Conservation (phyloP, 2,797 vertebrate species). For the Thunnus albacares region DNA sequence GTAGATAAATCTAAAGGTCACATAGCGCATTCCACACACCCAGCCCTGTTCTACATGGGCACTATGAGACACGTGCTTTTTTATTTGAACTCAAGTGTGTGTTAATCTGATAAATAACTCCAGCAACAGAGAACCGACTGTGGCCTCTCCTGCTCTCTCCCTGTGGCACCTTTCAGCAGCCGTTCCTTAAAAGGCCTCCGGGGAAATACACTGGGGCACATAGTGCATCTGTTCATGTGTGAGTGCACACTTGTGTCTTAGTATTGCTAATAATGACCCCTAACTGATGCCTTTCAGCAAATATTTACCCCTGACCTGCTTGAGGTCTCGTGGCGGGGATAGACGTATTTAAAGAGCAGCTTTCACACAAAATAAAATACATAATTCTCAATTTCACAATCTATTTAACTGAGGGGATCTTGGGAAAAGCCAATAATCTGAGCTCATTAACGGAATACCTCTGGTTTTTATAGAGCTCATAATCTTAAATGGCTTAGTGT, state of each 20-base stretch:
- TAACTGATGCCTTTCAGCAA: slow-evolving; percentile 66
- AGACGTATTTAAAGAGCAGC: slow-evolving; percentile 55
- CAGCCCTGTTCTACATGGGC: slow-evolving; percentile 15
- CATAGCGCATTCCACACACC: slow-evolving; percentile 8
- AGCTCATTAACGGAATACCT: slow-evolving; percentile 76
- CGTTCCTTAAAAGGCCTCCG: slow-evolving; percentile 56
- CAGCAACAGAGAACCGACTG: slow-evolving; percentile 63
- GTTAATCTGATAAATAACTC: slow-evolving; percentile 72
- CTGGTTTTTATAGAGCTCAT: slow-evolving; percentile 71
- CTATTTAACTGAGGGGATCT: slow-evolving; percentile 63
- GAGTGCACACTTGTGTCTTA: slow-evolving; percentile 46
- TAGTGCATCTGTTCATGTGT: slow-evolving; percentile 63
- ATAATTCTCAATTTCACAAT: slow-evolving; percentile 74
- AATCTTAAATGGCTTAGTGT: slow-evolving; percentile 67
- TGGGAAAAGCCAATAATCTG: slow-evolving; percentile 61
- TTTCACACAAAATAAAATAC: slow-evolving; percentile 67
- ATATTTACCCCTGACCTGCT: slow-evolving; percentile 70
- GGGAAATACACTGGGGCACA: slow-evolving; percentile 47
- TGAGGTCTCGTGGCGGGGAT: slow-evolving; percentile 40
- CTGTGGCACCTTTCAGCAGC: slow-evolving; percentile 60
- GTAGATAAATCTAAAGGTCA: slow-evolving; percentile 23
- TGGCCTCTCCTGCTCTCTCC: slow-evolving; percentile 51
- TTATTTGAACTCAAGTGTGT: slow-evolving; percentile 54
- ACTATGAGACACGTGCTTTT: slow-evolving; percentile 53
- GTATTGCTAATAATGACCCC: slow-evolving; percentile 64